Base-by-base conservation (phyloP, 2,113 vertebrate species). In the Clarias macrocephalus region DNA sequence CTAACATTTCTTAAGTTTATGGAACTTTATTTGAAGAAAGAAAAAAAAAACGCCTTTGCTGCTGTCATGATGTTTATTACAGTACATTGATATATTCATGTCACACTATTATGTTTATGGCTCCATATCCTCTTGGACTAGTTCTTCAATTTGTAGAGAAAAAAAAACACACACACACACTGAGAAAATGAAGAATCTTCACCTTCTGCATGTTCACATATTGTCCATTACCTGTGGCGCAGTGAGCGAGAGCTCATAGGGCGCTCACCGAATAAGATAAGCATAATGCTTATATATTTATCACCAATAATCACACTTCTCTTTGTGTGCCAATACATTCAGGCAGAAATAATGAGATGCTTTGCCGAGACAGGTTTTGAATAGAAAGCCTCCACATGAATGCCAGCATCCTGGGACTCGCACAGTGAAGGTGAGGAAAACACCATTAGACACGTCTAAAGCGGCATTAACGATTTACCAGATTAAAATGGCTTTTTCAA, bases 301-400 rank as follows among this genome's bases (percentile, higher is more conserved):
- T 92, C 91, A 91, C 91, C 91, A 92, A 90, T 91, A 91, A 92
- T 92, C 91, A 92, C 91, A 92, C 91, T 91, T 91, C 85, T 75
- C 84, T 86, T 88, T 87, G 85, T 92, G 90, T 91, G 91, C 86
- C 81, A 88, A 89, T 88, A 88, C 83, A 80, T 90, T 85, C 88
- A 87, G 80, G 88, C 85, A 85, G 83, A 82, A 88, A 91, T 91
- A 89, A 91, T 91, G 89, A 90, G 90, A 91, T 85, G 84, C 80
- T 84, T 89, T 91, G 88, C 81, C 80, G 87, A 88, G 88, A 42
- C 90, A 89, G 89, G 89, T 86, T 87, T 89, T 82, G 88, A 90
- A 86, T 88, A 88, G 68, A 86, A 90, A 88, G 89, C 86, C 90
- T 87, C 88, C 81, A 89, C 87, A 76, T 89, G 89, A 59, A 88